Evolutionary conservation across 1,140 invertebrate species (phyloP).

Genomic region (Tyrophagus putrescentiae): DNA sequence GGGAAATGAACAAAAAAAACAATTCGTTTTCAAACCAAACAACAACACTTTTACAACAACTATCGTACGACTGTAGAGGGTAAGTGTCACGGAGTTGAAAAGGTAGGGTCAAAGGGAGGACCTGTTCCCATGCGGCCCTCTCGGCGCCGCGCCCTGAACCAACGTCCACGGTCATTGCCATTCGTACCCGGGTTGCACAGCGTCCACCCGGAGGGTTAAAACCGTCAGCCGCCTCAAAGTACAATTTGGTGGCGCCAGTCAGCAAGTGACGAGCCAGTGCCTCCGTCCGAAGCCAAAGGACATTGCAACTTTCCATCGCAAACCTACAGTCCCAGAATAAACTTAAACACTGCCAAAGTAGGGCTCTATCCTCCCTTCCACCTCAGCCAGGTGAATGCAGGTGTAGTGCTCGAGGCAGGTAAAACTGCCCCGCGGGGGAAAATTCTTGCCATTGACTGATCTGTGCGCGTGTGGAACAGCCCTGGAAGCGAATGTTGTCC

Average conservation of each 20-base stretch:
- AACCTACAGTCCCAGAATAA: constrained; percentile 34
- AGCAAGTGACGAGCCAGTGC: neutral
- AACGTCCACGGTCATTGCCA: constrained; percentile 15
- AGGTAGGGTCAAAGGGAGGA: constrained; percentile 26
- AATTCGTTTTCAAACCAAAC: too few species aligned
- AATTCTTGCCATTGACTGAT: constrained; percentile 18
- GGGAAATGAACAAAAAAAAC: too few species aligned
- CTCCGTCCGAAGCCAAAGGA: constrained; percentile 11
- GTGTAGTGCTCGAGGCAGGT: constrained; percentile 27
- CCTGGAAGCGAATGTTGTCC: constrained; percentile 33
- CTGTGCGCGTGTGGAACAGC: constrained; percentile 31
- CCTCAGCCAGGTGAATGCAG: constrained; percentile 18
- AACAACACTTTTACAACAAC: too few species aligned
- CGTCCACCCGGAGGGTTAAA: neutral
- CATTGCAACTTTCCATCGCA: constrained; percentile 31
- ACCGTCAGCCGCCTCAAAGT: neutral
- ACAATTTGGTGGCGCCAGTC: too few species aligned
- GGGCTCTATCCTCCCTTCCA: too few species aligned
- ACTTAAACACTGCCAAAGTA: too few species aligned
- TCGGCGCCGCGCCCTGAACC: neutral
- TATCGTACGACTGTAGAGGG: constrained; percentile 20
- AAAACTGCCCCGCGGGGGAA: constrained; percentile 30
- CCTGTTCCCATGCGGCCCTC: constrained; percentile 10
- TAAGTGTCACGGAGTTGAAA: constrained; percentile 17
- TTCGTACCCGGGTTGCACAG: neutral